A percentile compares a stretch with the other conserved stretches of the same genome.
These are phyloP conservation scores for Xestobium rufovillosum DNA, from an alignment of 2,888 invertebrate species.

Conservation along the genomic window DNA sequence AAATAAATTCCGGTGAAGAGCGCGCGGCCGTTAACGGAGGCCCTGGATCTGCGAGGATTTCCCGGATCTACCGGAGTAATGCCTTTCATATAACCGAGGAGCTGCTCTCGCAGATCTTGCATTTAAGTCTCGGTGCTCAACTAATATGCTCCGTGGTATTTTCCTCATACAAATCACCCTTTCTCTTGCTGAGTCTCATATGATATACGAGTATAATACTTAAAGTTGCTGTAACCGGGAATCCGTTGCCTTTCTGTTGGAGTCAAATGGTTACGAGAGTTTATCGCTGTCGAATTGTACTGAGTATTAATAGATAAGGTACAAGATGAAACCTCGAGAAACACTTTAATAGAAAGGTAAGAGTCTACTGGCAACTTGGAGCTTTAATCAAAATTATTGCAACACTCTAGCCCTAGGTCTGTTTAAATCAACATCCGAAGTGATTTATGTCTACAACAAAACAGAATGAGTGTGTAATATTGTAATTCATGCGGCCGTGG, in stretches of 20 bases:
- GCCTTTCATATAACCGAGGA: too few species aligned
- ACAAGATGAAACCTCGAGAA: too few species aligned
- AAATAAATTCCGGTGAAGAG: constrained; percentile 46
- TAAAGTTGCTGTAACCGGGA: too few species aligned
- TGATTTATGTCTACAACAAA: constrained; percentile 27
- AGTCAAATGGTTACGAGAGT: too few species aligned
- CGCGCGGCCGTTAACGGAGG: constrained; percentile 39
- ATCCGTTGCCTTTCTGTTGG: too few species aligned
- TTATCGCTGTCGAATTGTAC: too few species aligned
- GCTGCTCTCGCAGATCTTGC: constrained; percentile 13
- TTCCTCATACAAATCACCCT: constrained; percentile 1
- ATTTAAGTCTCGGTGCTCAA: constrained; percentile 16
- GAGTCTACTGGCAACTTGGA: too few species aligned
- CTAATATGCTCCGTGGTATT: constrained; percentile 18
- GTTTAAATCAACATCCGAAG: constrained; percentile 30
- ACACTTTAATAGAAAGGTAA: too few species aligned
- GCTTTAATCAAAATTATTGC: too few species aligned
- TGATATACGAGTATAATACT: too few species aligned
- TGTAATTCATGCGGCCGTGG: constrained; percentile 25
- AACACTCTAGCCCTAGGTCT: neutral
- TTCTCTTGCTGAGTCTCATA: too few species aligned
- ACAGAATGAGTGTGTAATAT: constrained; percentile 25
- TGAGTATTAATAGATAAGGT: too few species aligned
- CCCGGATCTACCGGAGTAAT: constrained; percentile 41
- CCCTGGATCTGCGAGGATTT: constrained; percentile 44